phyloP scores from a whole-genome alignment of 2,888 invertebrate genomes.

The Mongoloraphidia duomilia region DNA sequence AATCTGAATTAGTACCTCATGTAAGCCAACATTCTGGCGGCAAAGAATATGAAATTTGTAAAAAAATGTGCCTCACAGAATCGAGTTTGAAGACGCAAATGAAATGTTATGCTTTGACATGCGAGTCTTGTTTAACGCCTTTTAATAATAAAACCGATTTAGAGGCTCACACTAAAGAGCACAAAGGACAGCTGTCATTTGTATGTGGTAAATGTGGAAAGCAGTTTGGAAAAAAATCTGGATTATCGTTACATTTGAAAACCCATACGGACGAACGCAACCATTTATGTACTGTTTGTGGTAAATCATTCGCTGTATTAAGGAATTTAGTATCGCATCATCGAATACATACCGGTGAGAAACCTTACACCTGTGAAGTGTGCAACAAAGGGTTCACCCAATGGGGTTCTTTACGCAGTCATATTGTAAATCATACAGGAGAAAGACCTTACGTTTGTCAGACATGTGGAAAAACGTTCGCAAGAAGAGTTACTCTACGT shows the following conservation, averaged over 20 bases:
- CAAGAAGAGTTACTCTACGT: neutral
- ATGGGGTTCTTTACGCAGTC: neutral
- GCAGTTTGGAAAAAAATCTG: neutral
- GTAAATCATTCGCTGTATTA: neutral
- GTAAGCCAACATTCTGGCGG: neutral
- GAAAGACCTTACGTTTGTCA: neutral
- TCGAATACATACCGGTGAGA: neutral
- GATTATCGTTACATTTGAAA: neutral
- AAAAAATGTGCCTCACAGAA: neutral
- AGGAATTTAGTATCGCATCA: neutral
- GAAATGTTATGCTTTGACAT: neutral
- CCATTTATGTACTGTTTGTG: slow-evolving; percentile 1
- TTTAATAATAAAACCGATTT: neutral
- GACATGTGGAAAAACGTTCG: neutral
- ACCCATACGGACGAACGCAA: neutral
- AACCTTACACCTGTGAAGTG: neutral
- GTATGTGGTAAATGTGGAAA: neutral
- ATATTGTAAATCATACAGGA: neutral
- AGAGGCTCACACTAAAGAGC: neutral
- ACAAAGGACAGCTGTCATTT: neutral
- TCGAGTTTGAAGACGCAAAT: neutral
- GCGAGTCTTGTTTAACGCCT: neutral
- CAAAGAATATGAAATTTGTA: neutral
- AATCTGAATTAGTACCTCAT: neutral
- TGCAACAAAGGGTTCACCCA: neutral